phyloP scores from a whole-genome alignment of 2,113 vertebrate species.

The Forbesichthys agassizii region DNA sequence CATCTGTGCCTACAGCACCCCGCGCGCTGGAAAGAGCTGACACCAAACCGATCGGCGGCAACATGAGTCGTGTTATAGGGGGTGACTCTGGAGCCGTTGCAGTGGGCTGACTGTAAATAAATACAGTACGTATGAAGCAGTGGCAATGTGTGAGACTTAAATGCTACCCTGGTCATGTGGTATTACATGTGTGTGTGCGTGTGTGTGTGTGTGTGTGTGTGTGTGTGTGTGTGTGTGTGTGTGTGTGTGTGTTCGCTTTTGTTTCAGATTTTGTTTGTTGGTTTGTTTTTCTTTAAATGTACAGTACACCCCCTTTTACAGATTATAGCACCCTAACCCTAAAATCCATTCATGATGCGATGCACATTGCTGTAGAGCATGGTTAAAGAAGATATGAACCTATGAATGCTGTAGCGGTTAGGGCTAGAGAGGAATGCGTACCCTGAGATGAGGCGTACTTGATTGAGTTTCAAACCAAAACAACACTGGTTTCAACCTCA shows the following conservation, averaged over 20 bases:
- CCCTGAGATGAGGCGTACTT: too few species aligned
- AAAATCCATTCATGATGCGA: too few species aligned
- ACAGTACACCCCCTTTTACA: too few species aligned
- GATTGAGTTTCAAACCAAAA: background rate
- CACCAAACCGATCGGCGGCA: constrained; percentile 21
- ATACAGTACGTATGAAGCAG: background rate
- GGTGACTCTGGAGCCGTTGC: background rate
- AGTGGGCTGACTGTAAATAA: constrained; percentile 2
- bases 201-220: background rate
- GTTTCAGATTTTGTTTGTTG: too few species aligned
- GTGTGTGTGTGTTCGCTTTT: too few species aligned
- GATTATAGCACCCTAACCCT: too few species aligned
- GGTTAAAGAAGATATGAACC: too few species aligned
- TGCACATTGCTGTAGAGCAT: too few species aligned
- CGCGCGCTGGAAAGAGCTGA: constrained; percentile 32
- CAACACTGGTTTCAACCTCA: background rate
- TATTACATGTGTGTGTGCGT: background rate
- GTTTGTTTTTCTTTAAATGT: too few species aligned
- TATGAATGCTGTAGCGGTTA: too few species aligned
- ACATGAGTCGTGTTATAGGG: background rate
- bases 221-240: too few species aligned
- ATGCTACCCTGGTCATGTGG: background rate
- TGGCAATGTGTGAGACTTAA: constrained; percentile 1
- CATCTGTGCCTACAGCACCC: constrained; percentile 59
- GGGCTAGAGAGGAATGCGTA: too few species aligned